Evolutionary conservation across 2,113 vertebrate genomes (phyloP).

Genomic region (Isurus oxyrinchus): DNA sequence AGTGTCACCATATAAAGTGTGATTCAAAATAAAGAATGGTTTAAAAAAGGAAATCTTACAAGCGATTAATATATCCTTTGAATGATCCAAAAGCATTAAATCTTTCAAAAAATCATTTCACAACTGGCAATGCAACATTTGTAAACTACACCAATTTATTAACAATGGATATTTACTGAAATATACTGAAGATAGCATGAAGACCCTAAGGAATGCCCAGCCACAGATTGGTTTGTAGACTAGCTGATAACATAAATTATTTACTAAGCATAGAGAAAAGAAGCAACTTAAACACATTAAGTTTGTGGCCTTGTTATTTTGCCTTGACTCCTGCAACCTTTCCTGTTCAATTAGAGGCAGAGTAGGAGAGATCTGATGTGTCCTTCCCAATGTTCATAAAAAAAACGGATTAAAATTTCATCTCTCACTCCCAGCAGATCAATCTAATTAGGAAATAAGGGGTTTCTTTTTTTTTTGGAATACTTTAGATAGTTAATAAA

Average conservation of each 20-base stretch:
- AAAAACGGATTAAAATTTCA: slow-evolving; percentile 15
- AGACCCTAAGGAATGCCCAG: slow-evolving; percentile 18
- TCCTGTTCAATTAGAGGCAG: slow-evolving; percentile 66
- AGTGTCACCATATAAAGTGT: not conserved
- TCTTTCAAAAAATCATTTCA: slow-evolving; percentile 8
- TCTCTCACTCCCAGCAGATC: not conserved
- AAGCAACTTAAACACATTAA: slow-evolving; percentile 57
- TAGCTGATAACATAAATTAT: slow-evolving; percentile 60
- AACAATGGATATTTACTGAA: slow-evolving; percentile 3
- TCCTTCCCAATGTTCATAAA: slow-evolving; percentile 33
- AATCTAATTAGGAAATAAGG: slow-evolving; percentile 20
- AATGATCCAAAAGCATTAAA: not conserved
- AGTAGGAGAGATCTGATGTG: slow-evolving; percentile 35
- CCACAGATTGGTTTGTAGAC: slow-evolving; percentile 47
- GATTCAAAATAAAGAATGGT: not conserved
- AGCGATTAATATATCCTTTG: not conserved
- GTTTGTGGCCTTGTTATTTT: slow-evolving; percentile 64
- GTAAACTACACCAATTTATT: not conserved
- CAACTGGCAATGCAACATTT: not conserved
- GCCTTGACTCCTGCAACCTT: slow-evolving; percentile 67
- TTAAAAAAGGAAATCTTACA: not conserved
- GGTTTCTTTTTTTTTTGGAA: not conserved
- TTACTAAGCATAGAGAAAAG: slow-evolving; percentile 57
- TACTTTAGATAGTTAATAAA: slow-evolving; percentile 25
- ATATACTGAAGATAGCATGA: not conserved